These are phyloP conservation scores for Microchirus variegatus DNA, from an alignment of 2,797 vertebrate genomes.

Conservation along the genomic window DNA sequence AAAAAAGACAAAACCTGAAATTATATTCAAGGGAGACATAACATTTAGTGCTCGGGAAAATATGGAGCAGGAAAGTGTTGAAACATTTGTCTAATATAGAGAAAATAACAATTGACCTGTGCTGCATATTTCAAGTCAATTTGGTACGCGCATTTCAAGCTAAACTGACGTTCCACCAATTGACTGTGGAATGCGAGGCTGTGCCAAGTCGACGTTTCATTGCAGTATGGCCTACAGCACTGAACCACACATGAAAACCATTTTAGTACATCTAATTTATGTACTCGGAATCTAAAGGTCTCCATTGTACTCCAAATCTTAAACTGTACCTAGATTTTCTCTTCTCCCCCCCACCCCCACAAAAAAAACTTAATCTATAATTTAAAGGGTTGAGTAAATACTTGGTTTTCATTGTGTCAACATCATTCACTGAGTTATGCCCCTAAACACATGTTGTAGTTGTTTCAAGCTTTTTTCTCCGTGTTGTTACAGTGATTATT, in stretches of 20 bases:
- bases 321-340: conserved; percentile 40
- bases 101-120: conserved; percentile 51
- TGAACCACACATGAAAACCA: conserved; percentile 69
- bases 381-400: conserved; percentile 62
- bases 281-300: conserved; percentile 58
- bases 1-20: conserved; percentile 37
- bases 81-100: conserved; percentile 29
- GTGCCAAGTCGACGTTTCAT: conserved; percentile 51
- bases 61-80: conserved; percentile 21
- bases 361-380: conserved; percentile 52
- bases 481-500: conserved; percentile 62
- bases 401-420: conserved; percentile 67
- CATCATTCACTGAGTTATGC: conserved; percentile 47
- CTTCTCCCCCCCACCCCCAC: neutral
- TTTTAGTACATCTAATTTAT: conserved; percentile 64
- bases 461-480: conserved; percentile 50
- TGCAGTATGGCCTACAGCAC: conserved; percentile 48
- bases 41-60: conserved; percentile 31
- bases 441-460: conserved; percentile 56
- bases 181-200: conserved; percentile 60
- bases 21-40: conserved; percentile 40
- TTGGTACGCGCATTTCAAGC: conserved; percentile 40
- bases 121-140: conserved; percentile 43
- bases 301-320: conserved; percentile 55
- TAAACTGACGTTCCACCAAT: conserved; percentile 66